Evolutionary conservation across 1,140 invertebrate species (phyloP).

Genomic region (Drosophila parabipectinata): DNA sequence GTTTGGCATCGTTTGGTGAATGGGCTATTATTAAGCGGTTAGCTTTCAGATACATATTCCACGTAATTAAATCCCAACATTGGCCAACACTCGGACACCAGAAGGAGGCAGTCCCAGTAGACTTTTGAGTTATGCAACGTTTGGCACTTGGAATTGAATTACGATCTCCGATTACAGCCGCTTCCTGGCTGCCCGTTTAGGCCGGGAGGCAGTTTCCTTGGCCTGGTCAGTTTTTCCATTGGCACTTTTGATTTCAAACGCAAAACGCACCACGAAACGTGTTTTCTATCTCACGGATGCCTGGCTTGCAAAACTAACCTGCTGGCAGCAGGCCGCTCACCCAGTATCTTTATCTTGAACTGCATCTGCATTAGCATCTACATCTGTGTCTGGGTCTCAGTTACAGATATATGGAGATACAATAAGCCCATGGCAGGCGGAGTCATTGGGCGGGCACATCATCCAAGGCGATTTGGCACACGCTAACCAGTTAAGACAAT

Average conservation of each 20-base stretch:
- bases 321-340: constrained; percentile 39
- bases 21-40: constrained; percentile 16
- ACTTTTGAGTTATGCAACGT: constrained; percentile 48
- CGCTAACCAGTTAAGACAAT: constrained; percentile 57
- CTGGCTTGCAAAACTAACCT: constrained; percentile 67
- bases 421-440: constrained; percentile 15
- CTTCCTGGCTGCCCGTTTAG: constrained; percentile 70
- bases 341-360: constrained; percentile 18
- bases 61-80: constrained; percentile 24
- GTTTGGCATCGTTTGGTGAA: constrained; percentile 11
- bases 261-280: constrained; percentile 64
- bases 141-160: constrained; percentile 49
- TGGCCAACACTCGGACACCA: constrained; percentile 16
- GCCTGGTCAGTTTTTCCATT: constrained; percentile 54
- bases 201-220: constrained; percentile 50
- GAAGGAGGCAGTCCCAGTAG: constrained; percentile 20
- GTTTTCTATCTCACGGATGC: constrained; percentile 79
- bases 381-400: constrained; percentile 27
- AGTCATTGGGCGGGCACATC: constrained; percentile 53
- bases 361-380: constrained; percentile 8
- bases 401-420: constrained; percentile 33
- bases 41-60: constrained; percentile 15
- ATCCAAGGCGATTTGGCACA: constrained; percentile 59
- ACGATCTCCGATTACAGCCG: constrained; percentile 46
- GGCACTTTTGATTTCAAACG: constrained; percentile 69